These are phyloP conservation scores for Neopelma chrysocephalum DNA, from an alignment of 2,797 vertebrate species.

Conservation along the genomic window DNA sequence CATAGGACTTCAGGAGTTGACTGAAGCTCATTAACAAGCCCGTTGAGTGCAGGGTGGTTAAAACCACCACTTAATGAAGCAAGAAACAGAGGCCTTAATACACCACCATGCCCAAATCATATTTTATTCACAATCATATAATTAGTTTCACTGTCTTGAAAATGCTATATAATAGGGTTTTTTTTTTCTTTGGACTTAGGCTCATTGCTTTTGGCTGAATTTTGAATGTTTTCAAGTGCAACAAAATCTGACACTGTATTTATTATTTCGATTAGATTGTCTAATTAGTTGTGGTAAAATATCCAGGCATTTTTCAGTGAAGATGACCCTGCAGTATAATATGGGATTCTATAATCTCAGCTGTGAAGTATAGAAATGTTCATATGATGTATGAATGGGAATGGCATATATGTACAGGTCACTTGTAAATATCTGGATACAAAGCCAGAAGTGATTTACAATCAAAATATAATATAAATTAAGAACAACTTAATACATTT, in stretches of 20 bases:
- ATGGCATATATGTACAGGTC: not conserved
- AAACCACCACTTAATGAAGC: not conserved
- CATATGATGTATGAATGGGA: not conserved
- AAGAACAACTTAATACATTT: not conserved
- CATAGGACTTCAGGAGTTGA: not conserved
- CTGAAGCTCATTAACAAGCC: not conserved
- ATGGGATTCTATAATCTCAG: not conserved
- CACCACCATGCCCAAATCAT: fast-evolving
- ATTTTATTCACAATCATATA: not conserved
- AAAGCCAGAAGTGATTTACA: not conserved
- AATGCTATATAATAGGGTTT: not conserved
- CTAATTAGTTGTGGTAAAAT: not conserved
- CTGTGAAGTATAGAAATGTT: not conserved
- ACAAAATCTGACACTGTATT: not conserved
- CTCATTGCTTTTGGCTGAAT: not conserved
- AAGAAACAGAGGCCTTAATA: not conserved
- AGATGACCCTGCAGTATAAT: not conserved
- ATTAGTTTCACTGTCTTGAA: not conserved
- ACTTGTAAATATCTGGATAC: not conserved
- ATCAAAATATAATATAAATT: not conserved
- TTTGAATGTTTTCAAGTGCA: not conserved
- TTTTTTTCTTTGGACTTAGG: not conserved
- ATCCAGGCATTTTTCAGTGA: not conserved
- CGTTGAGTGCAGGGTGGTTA: not conserved
- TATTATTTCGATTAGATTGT: not conserved